A percentile compares a stretch with the other conserved stretches of the same genome.
These are phyloP conservation scores for Macrosoma leucophasiata DNA, from an alignment of 2,888 invertebrate genomes.

Conservation along the genomic window DNA sequence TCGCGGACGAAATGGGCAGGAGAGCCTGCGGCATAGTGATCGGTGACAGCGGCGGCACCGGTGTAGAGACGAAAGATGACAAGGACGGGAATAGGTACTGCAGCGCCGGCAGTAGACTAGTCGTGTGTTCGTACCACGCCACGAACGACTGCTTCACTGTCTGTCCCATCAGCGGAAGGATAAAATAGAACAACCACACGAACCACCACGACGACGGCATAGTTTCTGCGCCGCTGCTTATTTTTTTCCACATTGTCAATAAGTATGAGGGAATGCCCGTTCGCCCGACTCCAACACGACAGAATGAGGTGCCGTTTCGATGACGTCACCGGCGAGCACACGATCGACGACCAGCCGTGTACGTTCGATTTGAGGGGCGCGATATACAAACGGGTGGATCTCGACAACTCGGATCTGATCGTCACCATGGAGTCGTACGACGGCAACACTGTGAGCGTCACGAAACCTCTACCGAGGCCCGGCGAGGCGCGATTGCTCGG, in stretches of 20 bases:
- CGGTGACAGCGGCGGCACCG: no score
- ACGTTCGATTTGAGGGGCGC: conserved; percentile 3
- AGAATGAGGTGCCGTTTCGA: conserved; percentile 3
- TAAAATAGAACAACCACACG: conserved; percentile 3
- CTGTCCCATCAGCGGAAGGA: conserved; percentile 3
- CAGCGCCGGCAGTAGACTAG: not conserved
- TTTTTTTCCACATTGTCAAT: conserved; percentile 2
- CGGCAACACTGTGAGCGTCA: conserved; percentile 3
- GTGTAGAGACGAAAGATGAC: no score
- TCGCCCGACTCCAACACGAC: conserved; percentile 5
- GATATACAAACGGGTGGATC: conserved; percentile 4
- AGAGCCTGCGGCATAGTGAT: no score
- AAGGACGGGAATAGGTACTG: not conserved
- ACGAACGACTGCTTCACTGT: not conserved
- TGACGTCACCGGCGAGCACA: conserved; percentile 3
- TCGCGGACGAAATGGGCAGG: no score
- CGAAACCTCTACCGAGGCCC: conserved; percentile 2
- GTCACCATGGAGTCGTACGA: conserved; percentile 2
- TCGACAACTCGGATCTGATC: conserved; percentile 6
- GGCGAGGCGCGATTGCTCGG: not conserved
- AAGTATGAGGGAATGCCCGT: conserved; percentile 4
- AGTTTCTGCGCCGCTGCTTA: conserved; percentile 1
- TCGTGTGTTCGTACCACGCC: conserved; percentile 2
- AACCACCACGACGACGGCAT: conserved; percentile 2
- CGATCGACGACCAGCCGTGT: conserved; percentile 3